Base-by-base conservation (phyloP, 53 echinoderm and acorn worm species). In the Apostichopus leukothele region DNA sequence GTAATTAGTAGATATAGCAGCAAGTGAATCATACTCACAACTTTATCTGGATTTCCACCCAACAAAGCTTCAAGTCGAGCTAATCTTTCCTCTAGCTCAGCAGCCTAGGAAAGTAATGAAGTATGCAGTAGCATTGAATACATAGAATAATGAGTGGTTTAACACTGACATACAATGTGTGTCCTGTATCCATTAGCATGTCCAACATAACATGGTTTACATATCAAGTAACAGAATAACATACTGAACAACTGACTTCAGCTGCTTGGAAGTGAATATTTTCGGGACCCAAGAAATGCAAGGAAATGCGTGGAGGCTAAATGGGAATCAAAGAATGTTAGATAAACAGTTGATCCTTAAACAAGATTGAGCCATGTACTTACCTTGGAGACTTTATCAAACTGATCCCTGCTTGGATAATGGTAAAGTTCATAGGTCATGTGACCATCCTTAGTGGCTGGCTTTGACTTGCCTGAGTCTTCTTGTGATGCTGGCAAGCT, bases 361-460 rank as follows among this genome's bases (percentile, higher is more conserved):
- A 57, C 57, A 57, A 57, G 50, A 76, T 7, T 50, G 20, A 76
- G 50, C 39, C 39, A 39, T 39, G 5, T 52, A 6, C 21, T 84
- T 73, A 96, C 99, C 99, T 99, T 99, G 18, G 99, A 99, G 9
- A 96, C 93, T 90, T 99, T 92, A 61, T 90, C 83, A 83, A 96
- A 99, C 75, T 99, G 96, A 78, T 93, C 91, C 78, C 94, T 93
- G 83, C 94, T 96, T 1, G 96, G 96, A 81, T 93, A 90, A 73
- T 96, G 96, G 89, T 89, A 96, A 50, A 99, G 90, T 91, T 99
- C 99, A 89, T 99, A 99, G 18, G 95, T 94, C 50, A 99, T 89
- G 90, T 92, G 92, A 7, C 94, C 99, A 77, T 94, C 96, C 21
- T 92, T 74, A 1, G 90, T 86, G 13, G 89, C 60, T 74, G 92